Evolutionary conservation across 2,888 invertebrate genomes (phyloP).

Genomic region (Galeruca laticollis): DNA sequence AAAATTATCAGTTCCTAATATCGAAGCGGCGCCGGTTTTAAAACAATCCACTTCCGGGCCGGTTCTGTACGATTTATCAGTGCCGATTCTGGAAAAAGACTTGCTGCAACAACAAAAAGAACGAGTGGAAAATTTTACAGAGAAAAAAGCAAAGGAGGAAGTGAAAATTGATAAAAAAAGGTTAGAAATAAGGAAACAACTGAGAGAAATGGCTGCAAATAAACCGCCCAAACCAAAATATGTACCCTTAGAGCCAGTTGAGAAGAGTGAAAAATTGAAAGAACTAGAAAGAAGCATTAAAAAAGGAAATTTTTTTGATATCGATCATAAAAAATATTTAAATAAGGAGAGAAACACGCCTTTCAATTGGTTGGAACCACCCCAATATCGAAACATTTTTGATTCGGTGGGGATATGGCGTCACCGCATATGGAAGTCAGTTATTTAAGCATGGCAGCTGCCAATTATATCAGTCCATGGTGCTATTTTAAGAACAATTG

Average conservation of each 20-base stretch:
- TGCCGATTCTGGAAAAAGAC: constrained; percentile 62
- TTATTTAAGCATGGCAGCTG: constrained; percentile 56
- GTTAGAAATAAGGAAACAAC: constrained; percentile 59
- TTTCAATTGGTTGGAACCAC: constrained; percentile 60
- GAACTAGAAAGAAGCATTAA: constrained; percentile 63
- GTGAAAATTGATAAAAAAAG: constrained; percentile 61
- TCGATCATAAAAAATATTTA: constrained; percentile 63
- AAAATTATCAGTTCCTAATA: constrained; percentile 34
- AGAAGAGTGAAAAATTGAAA: constrained; percentile 63
- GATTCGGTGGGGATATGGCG: constrained; percentile 65
- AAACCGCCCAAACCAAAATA: constrained; percentile 59
- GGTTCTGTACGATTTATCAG: constrained; percentile 56
- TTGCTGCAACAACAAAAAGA: constrained; percentile 63
- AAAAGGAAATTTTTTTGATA: constrained; percentile 63
- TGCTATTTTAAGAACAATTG: constrained; percentile 56
- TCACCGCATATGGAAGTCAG: constrained; percentile 64
- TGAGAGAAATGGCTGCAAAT: constrained; percentile 57
- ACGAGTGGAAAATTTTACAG: constrained; percentile 60
- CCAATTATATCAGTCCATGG: constrained; percentile 58
- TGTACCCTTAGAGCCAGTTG: constrained; percentile 62
- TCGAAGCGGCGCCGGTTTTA: constrained; percentile 23
- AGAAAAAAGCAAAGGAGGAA: constrained; percentile 63
- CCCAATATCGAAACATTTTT: constrained; percentile 62
- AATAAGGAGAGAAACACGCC: constrained; percentile 52
- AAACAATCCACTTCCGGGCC: constrained; percentile 38